Conservation (phyloP, 2,113 vertebrate species). For the Apodemus speciosus region DNA sequence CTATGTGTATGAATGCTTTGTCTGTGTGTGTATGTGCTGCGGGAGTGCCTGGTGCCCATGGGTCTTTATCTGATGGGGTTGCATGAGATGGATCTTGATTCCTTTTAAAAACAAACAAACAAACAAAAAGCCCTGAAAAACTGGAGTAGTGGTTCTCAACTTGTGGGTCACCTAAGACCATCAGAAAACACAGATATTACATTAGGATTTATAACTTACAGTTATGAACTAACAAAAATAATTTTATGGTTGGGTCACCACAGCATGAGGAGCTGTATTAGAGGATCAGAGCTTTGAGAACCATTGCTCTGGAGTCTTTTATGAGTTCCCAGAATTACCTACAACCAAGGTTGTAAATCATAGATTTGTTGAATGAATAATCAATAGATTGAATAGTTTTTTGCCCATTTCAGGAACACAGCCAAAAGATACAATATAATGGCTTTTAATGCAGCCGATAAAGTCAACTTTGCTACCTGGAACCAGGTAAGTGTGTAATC, state of each 20-base stretch:
- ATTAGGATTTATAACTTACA: neutral
- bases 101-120: neutral
- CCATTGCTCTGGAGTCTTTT: neutral
- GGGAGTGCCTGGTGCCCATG: neutral
- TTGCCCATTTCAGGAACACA: conserved; percentile 86
- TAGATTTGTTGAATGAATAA: neutral
- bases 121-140: neutral
- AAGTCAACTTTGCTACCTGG: conserved; percentile 92
- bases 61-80: neutral
- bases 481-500: conserved; percentile 87
- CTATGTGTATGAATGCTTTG: neutral
- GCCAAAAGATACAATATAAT: conserved; percentile 94
- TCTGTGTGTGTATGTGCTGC: neutral
- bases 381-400: neutral
- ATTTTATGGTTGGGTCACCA: too few relatives aligned
- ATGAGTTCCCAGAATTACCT: neutral
- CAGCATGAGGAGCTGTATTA: neutral
- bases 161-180: neutral
- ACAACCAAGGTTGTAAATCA: neutral
- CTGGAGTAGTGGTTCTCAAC: neutral
- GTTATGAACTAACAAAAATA: neutral
- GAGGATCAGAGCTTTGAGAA: neutral
- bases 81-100: neutral
- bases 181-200: neutral
- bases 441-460: conserved; percentile 94